Base-by-base conservation (phyloP, 1,140 invertebrate genomes). In the Drosophila carrolli region DNA sequence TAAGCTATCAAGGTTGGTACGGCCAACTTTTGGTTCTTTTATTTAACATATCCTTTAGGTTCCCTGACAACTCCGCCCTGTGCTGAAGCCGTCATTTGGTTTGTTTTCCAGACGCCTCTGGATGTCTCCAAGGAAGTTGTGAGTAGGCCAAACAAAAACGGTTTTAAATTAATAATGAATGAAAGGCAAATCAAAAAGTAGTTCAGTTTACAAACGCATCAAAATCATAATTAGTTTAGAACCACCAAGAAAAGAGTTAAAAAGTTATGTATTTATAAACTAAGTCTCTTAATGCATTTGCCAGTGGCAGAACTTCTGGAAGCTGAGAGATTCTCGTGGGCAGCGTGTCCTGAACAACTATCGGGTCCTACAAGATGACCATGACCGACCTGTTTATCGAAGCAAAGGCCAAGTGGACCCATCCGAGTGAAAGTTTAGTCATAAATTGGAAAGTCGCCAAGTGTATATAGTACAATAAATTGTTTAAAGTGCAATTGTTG, bases 1-100 rank as follows among this genome's bases (percentile, higher is more conserved):
- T 77, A 27, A 43, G 44, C 1, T 84, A 85, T 19, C 27, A 68
- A 29, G 81, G 81, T 80, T 2, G 5, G 57, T 41, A 35, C 8
- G 6, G 6, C 6, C 8, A 19, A n/a, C 3, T 5, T 7, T 0
- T 2, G 2, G 16, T 0, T 13, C 1, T 10, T 11, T 11, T 10
- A 16, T 7, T 13, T 7, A 8, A 0, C 9, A 8, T 55, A 13
- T 3, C 2, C 9, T 43, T n/a, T 50, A 84, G 91, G 98, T 0
- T 98, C 97, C 0, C 93, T 99, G 13, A 99, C 98, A 7, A 98
- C 97, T 0, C 97, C 98, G 0, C 97, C 98, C 1, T 98, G 97
- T 79, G 95, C 94, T 43, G 97, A 99, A 93, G 95, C 94, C 54
- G 97, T 98, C 27, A 96, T 95, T 10, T 99, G 98, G 98, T 96